Base-by-base conservation (phyloP, 2,888 invertebrate species). In the Tenthredo distinguenda region DNA sequence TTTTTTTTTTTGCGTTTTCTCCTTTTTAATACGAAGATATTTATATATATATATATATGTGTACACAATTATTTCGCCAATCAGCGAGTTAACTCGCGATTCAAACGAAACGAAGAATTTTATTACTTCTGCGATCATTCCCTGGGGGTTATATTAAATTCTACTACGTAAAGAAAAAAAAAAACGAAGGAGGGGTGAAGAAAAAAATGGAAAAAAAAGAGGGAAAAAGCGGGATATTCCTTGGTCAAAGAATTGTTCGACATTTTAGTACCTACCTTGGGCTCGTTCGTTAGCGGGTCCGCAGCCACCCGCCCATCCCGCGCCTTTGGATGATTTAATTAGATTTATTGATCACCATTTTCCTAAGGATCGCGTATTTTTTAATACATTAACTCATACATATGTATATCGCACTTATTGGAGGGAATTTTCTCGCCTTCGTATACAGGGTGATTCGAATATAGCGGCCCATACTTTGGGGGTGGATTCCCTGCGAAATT, bases 331-430 rank as follows among this genome's bases (percentile, higher is more conserved):
- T 15, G 26, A 55, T 84, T 76, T 74, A 84, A 84, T 84, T 76
- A 84, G 71, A 68, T 84, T 50, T 47, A 74, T 84, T 50, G 84
- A 84, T 72, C 50, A 47, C 15, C 37, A 37, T 65, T 83, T 83
- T 72, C 7, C 83, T 76, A 5, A 50, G 76, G 15, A 68, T 68
- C 10, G 34, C 34, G 34, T 34, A 34, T 68, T 68, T 68, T 68
- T 68, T 21, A 62, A 62, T 62, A 26, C 21, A 12, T 26, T 21
- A 26, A 62, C 62, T 26, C 10, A 62, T 26, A 12, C 21, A 62
- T 62, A 62, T 12, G 12, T 12, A 62, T 62, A 62, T 12, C 21
- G 62, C 12, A 62, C 21, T 62, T 26, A 26, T 62, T 62, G 9
- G 12, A 26, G 10, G 12, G 5, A 62, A 62, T 62, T 26, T 26